A percentile compares a stretch with the other conserved stretches of the same genome.
These are phyloP conservation scores for Reinhardtius hippoglossoides DNA, from an alignment of 2,113 vertebrate genomes.

Conservation along the genomic window DNA sequence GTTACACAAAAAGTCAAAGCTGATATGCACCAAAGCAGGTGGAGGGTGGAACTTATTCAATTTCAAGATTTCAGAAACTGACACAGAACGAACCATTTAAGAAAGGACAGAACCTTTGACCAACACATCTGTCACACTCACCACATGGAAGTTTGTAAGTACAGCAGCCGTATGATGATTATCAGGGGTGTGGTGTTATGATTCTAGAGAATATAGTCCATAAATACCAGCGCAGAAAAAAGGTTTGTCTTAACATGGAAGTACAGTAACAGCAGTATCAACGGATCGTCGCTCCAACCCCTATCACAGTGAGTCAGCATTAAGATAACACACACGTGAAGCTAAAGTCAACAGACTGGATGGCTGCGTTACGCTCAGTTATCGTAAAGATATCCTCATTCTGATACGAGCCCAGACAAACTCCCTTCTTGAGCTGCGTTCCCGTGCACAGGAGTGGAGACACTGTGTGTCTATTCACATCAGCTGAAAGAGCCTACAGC, in stretches of 20 bases:
- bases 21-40: too few species aligned
- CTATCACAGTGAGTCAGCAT: background rate
- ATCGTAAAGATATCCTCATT: background rate
- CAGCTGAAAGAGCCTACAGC: constrained; percentile 7
- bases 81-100: too few species aligned
- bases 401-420: background rate
- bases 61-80: too few species aligned
- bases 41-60: too few species aligned
- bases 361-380: background rate
- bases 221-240: background rate
- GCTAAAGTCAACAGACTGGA: constrained; percentile 11
- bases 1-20: too few species aligned
- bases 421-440: background rate
- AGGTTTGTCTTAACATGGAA: background rate
- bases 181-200: background rate
- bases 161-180: background rate
- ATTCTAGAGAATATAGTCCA: background rate
- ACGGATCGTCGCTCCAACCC: background rate
- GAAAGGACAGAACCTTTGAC: too few species aligned
- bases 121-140: too few species aligned
- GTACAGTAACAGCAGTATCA: constrained; percentile 4
- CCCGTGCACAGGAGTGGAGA: constrained; percentile 1
- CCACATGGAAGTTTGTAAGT: background rate
- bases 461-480: constrained; percentile 7
- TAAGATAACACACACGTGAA: constrained; percentile 2